phyloP scores from a whole-genome alignment of 2,888 invertebrate genomes.

The Cephus pygmeus region DNA sequence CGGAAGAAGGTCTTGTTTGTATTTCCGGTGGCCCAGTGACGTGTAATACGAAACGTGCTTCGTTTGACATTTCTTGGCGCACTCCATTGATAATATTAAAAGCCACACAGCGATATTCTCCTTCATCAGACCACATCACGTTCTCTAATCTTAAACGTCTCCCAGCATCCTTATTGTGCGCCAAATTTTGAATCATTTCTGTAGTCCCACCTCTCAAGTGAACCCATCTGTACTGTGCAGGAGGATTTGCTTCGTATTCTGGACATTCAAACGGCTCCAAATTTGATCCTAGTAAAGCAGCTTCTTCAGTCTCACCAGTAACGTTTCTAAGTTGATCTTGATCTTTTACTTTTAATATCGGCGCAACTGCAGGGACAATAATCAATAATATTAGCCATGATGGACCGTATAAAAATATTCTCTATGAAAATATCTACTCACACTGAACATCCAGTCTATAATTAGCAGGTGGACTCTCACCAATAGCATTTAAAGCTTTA shows the following conservation, averaged over 20 bases:
- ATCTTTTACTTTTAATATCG: conserved; percentile 47
- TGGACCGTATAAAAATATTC: neutral
- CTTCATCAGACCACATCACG: conserved; percentile 70
- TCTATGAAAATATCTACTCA: conserved; percentile 52
- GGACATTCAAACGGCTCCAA: conserved; percentile 68
- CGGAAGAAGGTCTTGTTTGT: conserved; percentile 48
- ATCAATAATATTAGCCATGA: neutral
- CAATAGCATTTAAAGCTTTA: conserved; percentile 86
- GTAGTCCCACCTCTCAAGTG: conserved; percentile 60
- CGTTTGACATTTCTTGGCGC: conserved; percentile 54
- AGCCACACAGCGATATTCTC: conserved; percentile 70
- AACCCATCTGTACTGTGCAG: conserved; percentile 68
- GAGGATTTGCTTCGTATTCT: conserved; percentile 70
- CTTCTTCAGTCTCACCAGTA: conserved; percentile 50
- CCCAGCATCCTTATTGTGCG: conserved; percentile 50
- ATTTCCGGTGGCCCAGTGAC: conserved; percentile 63
- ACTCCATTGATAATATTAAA: conserved; percentile 69
- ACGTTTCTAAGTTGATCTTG: conserved; percentile 39
- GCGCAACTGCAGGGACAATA: conserved; percentile 62
- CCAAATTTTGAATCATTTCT: conserved; percentile 53
- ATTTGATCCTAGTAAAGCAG: conserved; percentile 64
- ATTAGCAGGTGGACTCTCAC: conserved; percentile 69
- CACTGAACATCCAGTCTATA: conserved; percentile 71
- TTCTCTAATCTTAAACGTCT: conserved; percentile 67
- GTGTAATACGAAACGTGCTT: conserved; percentile 53